Evolutionary conservation across 2,888 invertebrate species (phyloP).

Genomic region (Deilephila porcellus): DNA sequence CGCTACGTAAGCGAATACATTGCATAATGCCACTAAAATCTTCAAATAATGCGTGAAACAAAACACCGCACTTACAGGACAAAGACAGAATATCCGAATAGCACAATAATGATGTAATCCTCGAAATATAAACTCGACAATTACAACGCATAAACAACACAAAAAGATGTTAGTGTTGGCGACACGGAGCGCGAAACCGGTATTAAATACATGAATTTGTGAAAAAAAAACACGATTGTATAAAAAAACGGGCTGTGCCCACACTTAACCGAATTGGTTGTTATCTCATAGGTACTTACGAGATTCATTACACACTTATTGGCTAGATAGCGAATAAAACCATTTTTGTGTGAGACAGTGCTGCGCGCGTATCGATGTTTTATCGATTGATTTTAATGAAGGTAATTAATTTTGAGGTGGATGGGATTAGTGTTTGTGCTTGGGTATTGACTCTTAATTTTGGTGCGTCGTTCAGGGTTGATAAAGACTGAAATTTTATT

Average conservation of each 20-base stretch:
- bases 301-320: slow-evolving; percentile 83
- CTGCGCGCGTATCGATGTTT: slow-evolving; percentile 42
- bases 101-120: slow-evolving; percentile 27
- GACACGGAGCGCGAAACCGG: slow-evolving; percentile 74
- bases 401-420: background rate
- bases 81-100: slow-evolving; percentile 7
- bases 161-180: slow-evolving; percentile 55
- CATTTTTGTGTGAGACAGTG: slow-evolving; percentile 73
- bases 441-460: too few relatives aligned
- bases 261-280: slow-evolving; percentile 74
- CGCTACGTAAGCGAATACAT: too few relatives aligned
- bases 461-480: too few relatives aligned
- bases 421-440: too few relatives aligned
- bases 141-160: slow-evolving; percentile 33
- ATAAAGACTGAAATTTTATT: too few relatives aligned
- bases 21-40: background rate
- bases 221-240: slow-evolving; percentile 41
- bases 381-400: slow-evolving; percentile 31
- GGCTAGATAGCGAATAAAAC: slow-evolving; percentile 78
- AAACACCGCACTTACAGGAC: slow-evolving; percentile 8
- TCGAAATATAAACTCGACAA: slow-evolving; percentile 29
- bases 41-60: background rate
- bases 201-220: slow-evolving; percentile 71
- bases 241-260: slow-evolving; percentile 72
- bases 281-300: slow-evolving; percentile 78